Base-by-base conservation (phyloP, 2,113 vertebrate genomes). In the Neotoma lepida region DNA sequence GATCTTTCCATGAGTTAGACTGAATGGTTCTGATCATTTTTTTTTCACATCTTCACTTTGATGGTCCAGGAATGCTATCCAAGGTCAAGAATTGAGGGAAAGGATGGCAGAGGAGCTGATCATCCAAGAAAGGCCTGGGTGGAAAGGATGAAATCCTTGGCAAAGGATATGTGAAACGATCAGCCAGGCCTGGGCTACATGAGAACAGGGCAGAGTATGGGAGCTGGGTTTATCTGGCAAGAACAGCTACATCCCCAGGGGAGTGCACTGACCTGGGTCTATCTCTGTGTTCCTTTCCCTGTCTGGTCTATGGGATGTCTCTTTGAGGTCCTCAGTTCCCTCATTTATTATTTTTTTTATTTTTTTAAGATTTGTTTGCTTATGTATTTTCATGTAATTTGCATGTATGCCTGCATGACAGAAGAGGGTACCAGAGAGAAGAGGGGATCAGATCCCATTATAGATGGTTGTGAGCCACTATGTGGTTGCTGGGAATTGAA, bases 191-290 rank as follows among this genome's bases (percentile, higher is more conserved):
- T 41, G 2, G 4, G 28, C 17, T 35, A 41, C 20, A 24, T 1
- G 6, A 2, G 15, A 76, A 12, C 5, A 4, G 33, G 41, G 86
- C 17, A 22, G 33, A n/a, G 24, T 12, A 18, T 13, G 12, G 17
- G 24, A 24, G 15, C 88, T 51, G 8, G 41, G 17, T 56, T n/a
- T 64, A n/a, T n/a, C 61, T 77, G 9, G 7, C 61, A 46, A 18
- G 41, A 39, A 26, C 54, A 30, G 56, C 20, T 39, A 15, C 26
- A 28, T n/a, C 41, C n/a, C 13, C 0, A 0, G 5, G 49, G 56
- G 51, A 71, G 6, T 0, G 0, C 0, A 1, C 24, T 41, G 14
- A 30, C n/a, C 49, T 20, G n/a, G 30, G 20, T 61, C 8, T 17
- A 61, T 24, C 68, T 68, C 35, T 13, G 10, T 1, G 17, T 17